Base-by-base conservation (phyloP, 2,113 vertebrate species). In the Trichechus manatus region DNA sequence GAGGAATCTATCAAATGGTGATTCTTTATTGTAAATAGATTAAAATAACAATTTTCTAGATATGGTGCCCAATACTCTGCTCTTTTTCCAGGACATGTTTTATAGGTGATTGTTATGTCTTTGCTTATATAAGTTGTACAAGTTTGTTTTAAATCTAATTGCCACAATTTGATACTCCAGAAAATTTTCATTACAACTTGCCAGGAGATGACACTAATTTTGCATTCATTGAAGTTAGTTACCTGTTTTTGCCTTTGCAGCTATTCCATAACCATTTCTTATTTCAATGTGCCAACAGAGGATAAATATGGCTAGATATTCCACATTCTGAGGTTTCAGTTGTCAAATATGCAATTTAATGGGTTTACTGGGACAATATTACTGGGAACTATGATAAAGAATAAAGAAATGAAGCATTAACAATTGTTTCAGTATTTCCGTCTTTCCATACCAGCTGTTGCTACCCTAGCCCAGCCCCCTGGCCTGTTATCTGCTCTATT, bases 121-220 rank as follows among this genome's bases (percentile, higher is more conserved):
- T 91, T 75, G 42, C 61, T 68, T 56, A 33, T 42, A 56, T 78
- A 77, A 64, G 84, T 78, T 53, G 9, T 74, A 50, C 36, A n/a
- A 20, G 56, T 68, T 59, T 61, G 61, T 25, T 61, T 83, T 63
- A 89, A 42, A 63, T 27, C n/a, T 63, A 50, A 70, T 20, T 22
- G 42, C 87, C 44, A 75, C 9, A 6, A 63, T 77, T 68, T 83
- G 47, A 68, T 59, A 90, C 9, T 19, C 80, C 27, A 3, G 39
- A 39, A 39, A 39, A 39, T 39, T 39, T 39, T 39, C 39, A 39
- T 39, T 39, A 39, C 39, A 39, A 39, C 39, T 39, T 77, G 90
- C 72, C 88, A 96, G 90, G 42, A 91, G 80, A 31, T 79, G 70
- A 70, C 63, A 70, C 31, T 75, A 92, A 63, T 33, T 82, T 81